Evolutionary conservation across 2,888 invertebrate species (phyloP).

Genomic region (Phortica magna): DNA sequence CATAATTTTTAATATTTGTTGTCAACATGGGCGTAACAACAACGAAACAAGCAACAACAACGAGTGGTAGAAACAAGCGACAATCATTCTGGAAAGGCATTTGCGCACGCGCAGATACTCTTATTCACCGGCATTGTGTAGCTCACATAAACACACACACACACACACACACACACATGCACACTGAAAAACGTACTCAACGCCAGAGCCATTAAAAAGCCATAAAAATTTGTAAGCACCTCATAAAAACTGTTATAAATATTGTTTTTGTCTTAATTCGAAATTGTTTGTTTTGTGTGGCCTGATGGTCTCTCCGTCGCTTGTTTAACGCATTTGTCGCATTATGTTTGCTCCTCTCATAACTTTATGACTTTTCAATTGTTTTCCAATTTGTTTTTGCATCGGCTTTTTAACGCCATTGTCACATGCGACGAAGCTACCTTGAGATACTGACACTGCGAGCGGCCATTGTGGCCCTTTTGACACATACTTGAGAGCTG

Average conservation of each 20-base stretch:
- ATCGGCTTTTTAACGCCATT: conserved; percentile 50
- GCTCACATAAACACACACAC: conserved; percentile 28
- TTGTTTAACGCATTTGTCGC: conserved; percentile 33
- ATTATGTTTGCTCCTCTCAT: conserved; percentile 51
- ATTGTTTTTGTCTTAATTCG: conserved; percentile 54
- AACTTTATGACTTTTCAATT: conserved; percentile 70
- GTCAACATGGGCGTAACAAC: conserved; percentile 73
- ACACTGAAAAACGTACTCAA: conserved; percentile 48
- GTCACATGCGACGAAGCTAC: conserved; percentile 30
- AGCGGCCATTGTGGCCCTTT: conserved; percentile 67
- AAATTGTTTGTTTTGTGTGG: conserved; percentile 26
- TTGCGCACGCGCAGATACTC: conserved; percentile 73
- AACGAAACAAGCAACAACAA: conserved; percentile 50
- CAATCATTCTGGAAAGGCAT: conserved; percentile 55
- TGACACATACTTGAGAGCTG: conserved; percentile 53
- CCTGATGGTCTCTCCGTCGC: conserved; percentile 46
- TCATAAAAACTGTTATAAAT: conserved; percentile 79
- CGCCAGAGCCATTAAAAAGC: conserved; percentile 76
- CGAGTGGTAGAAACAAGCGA: conserved; percentile 25
- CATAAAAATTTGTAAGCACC: conserved; percentile 79
- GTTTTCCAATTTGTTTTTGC: conserved; percentile 50
- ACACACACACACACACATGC: conserved; percentile 44
- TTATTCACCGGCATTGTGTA: conserved; percentile 9
- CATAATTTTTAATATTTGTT: conserved; percentile 73
- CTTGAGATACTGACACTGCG: conserved; percentile 48